Conservation (phyloP, 2,797 vertebrate genomes). For the Diglossa cyanea region DNA sequence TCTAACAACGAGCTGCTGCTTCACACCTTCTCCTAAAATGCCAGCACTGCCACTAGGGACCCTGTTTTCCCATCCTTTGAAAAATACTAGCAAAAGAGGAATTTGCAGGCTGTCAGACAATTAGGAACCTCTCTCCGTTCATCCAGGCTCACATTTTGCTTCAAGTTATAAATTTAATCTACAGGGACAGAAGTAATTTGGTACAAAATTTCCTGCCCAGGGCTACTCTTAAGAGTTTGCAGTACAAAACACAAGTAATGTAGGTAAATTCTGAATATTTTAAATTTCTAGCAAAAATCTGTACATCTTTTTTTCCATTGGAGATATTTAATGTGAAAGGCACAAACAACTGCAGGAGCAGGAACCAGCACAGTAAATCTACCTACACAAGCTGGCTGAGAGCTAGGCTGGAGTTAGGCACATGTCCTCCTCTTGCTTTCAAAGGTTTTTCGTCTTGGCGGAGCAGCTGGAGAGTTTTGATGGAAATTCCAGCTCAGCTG, state of each 20-base stretch:
- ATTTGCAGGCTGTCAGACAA: slow-evolving; percentile 9
- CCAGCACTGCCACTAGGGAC: not conserved
- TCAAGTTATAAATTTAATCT: slow-evolving; percentile 1
- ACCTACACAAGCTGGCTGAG: accelerated
- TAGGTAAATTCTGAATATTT: not conserved
- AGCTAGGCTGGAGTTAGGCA: not conserved
- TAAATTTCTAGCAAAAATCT: not conserved
- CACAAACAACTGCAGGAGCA: not conserved
- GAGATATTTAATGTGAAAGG: not conserved
- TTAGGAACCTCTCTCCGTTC: not conserved
- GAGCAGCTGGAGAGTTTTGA: not conserved
- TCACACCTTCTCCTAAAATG: slow-evolving; percentile 13
- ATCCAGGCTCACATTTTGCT: not conserved
- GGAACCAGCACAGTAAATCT: not conserved
- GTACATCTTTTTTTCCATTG: not conserved
- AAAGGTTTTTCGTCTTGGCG: not conserved
- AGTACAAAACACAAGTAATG: not conserved
- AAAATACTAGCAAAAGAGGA: not conserved
- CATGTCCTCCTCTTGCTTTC: not conserved
- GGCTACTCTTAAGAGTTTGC: slow-evolving; percentile 2
- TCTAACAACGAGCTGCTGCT: not conserved
- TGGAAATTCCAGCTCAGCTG: not conserved
- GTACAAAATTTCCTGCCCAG: slow-evolving; percentile 11
- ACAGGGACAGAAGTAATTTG: slow-evolving; percentile 9
- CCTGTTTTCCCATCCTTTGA: not conserved